Evolutionary conservation across 2,113 vertebrate species (phyloP).

Genomic region (Ciconia boyciana): DNA sequence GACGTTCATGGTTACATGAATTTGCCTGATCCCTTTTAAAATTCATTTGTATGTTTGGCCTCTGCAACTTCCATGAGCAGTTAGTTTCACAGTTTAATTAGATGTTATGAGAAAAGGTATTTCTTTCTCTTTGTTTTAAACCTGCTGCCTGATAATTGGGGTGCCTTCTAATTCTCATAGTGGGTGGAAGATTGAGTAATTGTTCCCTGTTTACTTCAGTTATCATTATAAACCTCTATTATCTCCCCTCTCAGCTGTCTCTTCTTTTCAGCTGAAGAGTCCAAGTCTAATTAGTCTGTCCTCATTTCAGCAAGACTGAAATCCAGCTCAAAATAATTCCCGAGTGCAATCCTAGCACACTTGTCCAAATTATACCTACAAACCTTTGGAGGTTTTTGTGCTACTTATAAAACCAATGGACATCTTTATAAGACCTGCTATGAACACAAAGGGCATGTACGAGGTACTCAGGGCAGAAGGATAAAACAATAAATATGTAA

Average conservation of each 20-base stretch:
- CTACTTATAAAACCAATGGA: neutral
- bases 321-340: constrained; percentile 35
- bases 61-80: neutral
- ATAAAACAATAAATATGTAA: neutral
- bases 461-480: neutral
- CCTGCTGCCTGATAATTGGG: neutral
- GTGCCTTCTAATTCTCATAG: constrained; percentile 24
- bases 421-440: neutral
- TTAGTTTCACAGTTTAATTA: constrained; percentile 12
- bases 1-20: neutral
- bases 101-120: neutral
- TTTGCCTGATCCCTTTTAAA: neutral
- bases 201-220: constrained; percentile 32
- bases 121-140: constrained; percentile 29
- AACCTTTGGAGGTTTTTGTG: neutral
- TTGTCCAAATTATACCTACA: neutral
- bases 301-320: constrained; percentile 32
- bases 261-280: constrained; percentile 3
- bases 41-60: neutral
- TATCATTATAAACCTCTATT: constrained; percentile 21
- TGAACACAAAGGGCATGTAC: neutral
- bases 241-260: constrained; percentile 22
- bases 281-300: constrained; percentile 32
- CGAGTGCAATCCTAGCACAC: neutral
- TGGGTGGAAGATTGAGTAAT: constrained; percentile 17